phyloP scores from a whole-genome alignment of 2,888 invertebrate genomes.

The Melanchra persicariae region DNA sequence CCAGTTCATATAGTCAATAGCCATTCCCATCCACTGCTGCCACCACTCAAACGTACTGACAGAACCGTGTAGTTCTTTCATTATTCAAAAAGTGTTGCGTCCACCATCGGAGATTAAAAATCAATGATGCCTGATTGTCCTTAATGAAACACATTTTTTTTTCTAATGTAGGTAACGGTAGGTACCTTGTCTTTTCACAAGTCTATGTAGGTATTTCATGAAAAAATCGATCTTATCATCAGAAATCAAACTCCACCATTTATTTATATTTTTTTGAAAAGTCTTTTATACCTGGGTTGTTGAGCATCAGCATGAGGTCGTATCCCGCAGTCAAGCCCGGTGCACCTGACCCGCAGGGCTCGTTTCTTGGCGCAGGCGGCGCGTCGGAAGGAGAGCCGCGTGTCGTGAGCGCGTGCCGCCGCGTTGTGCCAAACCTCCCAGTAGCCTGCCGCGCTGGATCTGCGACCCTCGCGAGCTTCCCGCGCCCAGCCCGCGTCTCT shows the following conservation, averaged over 20 bases:
- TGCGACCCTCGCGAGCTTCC: slow-evolving; percentile 85
- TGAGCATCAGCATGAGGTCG: slow-evolving; percentile 92
- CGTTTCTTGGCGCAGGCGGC: slow-evolving; percentile 92
- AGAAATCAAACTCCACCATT: not conserved
- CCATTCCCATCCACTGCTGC: not conserved
- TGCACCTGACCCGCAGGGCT: slow-evolving; percentile 93
- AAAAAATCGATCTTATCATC: not conserved
- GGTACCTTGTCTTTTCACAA: too few relatives aligned
- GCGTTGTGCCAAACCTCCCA: slow-evolving; percentile 91
- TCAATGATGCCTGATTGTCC: too few relatives aligned
- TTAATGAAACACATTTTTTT: too few relatives aligned
- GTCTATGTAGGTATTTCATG: too few relatives aligned
- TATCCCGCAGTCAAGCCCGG: slow-evolving; percentile 93
- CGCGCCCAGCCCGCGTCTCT: slow-evolving; percentile 85
- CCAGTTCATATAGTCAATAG: not conserved
- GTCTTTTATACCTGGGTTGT: slow-evolving; percentile 91
- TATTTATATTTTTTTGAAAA: not conserved
- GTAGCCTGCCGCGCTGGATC: slow-evolving; percentile 84
- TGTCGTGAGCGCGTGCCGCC: slow-evolving; percentile 89
- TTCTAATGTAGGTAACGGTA: too few relatives aligned
- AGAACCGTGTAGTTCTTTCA: too few relatives aligned
- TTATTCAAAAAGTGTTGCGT: too few relatives aligned
- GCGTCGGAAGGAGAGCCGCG: slow-evolving; percentile 92
- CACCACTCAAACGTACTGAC: too few relatives aligned
- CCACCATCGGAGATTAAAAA: too few relatives aligned